Percentiles rank a stretch among this genome's conserved stretches.
These are phyloP conservation scores for Orchestia grillus DNA, from an alignment of 1,140 invertebrate species.

Conservation along the genomic window DNA sequence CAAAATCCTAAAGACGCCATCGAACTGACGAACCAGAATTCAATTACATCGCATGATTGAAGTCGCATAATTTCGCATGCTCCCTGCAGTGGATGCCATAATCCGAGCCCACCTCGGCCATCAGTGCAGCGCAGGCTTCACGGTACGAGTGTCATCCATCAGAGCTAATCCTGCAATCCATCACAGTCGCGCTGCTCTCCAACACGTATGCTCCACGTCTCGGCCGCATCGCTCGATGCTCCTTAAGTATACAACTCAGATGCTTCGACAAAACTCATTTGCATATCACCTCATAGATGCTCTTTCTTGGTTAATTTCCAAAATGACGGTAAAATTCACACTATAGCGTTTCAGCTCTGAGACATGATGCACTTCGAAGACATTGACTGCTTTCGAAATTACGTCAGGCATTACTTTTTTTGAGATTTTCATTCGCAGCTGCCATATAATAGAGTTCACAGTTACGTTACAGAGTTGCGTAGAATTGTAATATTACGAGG, in stretches of 20 bases:
- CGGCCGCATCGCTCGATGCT: background rate
- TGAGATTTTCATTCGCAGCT: background rate
- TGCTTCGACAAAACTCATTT: background rate
- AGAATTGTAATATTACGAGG: no score
- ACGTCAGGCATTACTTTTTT: background rate
- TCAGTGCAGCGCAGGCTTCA: constrained; percentile 18
- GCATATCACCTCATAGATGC: background rate
- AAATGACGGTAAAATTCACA: background rate
- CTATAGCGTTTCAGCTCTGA: background rate
- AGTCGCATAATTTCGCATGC: background rate
- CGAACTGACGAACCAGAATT: background rate
- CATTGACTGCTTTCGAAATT: background rate
- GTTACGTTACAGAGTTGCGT: no score
- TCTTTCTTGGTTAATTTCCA: background rate
- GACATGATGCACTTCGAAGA: background rate
- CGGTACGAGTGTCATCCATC: constrained; percentile 22
- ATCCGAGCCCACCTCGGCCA: background rate
- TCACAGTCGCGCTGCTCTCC: background rate
- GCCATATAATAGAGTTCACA: no score
- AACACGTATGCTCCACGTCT: background rate
- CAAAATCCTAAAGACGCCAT: background rate
- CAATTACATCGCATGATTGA: background rate
- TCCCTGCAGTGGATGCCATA: background rate
- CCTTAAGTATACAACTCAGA: background rate
- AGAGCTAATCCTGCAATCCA: constrained; percentile 33